Evolutionary conservation across 2,113 vertebrate genomes (phyloP).

Genomic region (Indri indri): DNA sequence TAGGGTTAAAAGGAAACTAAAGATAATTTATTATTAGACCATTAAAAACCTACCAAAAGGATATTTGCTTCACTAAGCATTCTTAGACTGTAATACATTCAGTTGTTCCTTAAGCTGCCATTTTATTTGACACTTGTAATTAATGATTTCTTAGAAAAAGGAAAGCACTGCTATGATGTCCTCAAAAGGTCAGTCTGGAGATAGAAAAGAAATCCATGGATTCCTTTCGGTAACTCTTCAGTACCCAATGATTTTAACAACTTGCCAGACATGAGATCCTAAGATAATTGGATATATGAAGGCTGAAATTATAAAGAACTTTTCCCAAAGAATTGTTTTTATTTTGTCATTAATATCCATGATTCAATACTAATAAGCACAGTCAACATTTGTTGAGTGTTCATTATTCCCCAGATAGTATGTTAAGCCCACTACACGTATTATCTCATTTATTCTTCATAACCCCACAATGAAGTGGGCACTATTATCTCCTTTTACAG

Average conservation of each 20-base stretch:
- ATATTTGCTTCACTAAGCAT: neutral
- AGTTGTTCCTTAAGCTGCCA: neutral
- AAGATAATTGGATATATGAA: neutral
- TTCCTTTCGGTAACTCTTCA: neutral
- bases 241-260: neutral
- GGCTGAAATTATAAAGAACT: neutral
- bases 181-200: neutral
- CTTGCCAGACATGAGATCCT: neutral
- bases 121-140: neutral
- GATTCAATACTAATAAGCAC: neutral
- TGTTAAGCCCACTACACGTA: too few species aligned
- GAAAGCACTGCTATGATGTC: neutral
- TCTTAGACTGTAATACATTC: neutral
- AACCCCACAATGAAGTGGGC: neutral
- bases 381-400: neutral
- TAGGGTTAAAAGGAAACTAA: neutral
- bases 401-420: neutral
- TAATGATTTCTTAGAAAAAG: neutral
- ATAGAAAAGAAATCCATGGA: neutral
- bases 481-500: neutral
- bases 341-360: neutral
- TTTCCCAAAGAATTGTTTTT: neutral
- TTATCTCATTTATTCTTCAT: neutral
- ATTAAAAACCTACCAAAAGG: neutral
- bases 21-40: neutral